Base-by-base conservation (phyloP, 2,888 invertebrate species). In the Oegoconia quadripuncta region DNA sequence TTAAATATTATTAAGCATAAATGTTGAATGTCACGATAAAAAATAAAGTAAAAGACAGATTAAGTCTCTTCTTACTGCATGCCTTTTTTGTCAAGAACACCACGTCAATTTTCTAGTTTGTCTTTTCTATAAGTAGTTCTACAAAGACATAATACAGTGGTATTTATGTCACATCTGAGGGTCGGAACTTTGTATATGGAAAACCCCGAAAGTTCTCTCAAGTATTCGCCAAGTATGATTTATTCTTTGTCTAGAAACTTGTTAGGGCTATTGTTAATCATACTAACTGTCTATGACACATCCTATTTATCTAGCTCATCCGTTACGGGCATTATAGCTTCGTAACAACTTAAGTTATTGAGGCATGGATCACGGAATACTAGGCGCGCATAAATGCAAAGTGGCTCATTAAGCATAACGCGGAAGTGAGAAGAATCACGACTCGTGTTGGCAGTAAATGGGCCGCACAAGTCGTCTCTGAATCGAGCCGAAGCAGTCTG, bases 401-500 rank as follows among this genome's bases (percentile, higher is more conserved):
- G 28, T 29, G 17, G 40, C 26, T 17, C 29, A 34, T 31, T 35
- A 3, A 14, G 29, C 16, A 23, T 22, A 36, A 15, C 31, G 27
- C 38, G 26, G 32, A 39, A 34, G 29, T 27, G 25, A 14, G 34
- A 34, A 22, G 23, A 20, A 35, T 36, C 34, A 36, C 39, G 25
- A 35, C 30, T 27, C 27, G 33, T 28, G 20, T 14, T 18, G 16
- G 9, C 14, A n/a, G 14, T 20, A 30, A 26, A 15, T 37, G 27
- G 29, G 33, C 31, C 37, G 29, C 13, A 27, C 27, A 4, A 5
- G 14, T 14, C 11, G 18, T 4, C 14, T 26, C 15, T 11, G 34
- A n/a, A n/a, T 30, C 13, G 14, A 26, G n/a, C 39, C 20, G 31
- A 41, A 34, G 33, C 37, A 30, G 42, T 42, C 47, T 42, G 18